Base-by-base conservation (phyloP, 2,797 vertebrate genomes). In the Phalanger gymnotis region DNA sequence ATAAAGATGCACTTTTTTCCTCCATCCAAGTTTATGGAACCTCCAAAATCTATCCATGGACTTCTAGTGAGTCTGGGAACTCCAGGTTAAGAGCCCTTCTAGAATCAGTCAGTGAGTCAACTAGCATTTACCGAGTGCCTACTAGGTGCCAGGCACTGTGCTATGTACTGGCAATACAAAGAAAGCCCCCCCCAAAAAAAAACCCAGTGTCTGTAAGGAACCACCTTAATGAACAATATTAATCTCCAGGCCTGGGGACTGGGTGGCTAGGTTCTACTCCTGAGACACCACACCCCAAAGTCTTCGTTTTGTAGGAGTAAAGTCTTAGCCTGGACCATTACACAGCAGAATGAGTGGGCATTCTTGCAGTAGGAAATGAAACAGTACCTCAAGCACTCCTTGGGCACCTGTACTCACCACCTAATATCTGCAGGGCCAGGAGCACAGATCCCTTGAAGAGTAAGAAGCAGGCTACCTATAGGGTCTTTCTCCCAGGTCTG, bases 361-460 rank as follows among this genome's bases (percentile, higher is more conserved):
- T 81, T 81, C 6, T 81, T 81, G 40, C 40, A 47, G 2, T 81
- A 81, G 22, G 40, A 47, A 27, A 27, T 81, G 22, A 47, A 40
- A 81, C 19, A 81, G 40, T 10, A 19, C 3, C 30, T 22, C 22
- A 31, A 81, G 25, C 22, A 25, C 7, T 47, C 40, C 73, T 81
- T 47, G 40, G 66, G 66, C n/a, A 73, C 34, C n/a, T 40, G 19
- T 47, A 81, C 73, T 81, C 9, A 81, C 40, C 73, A 31, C 40
- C 54, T 11, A 57, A 81, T 47, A 66, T 9, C 90, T 28, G 34
- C 52, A 11, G 14, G 54, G 16, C 4, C 52, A 12, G 52, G 14
- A 4, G 12, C 3, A 52, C 51, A n/a, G 9, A 27, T 7, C n/a
- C n/a, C 1, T 4, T 5, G 3, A 54, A 5, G n/a, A 27, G n/a